Percentiles rank a stretch among this genome's conserved stretches.
phyloP scores from a whole-genome alignment of 2,797 vertebrate species.

The Tapera naevia region DNA sequence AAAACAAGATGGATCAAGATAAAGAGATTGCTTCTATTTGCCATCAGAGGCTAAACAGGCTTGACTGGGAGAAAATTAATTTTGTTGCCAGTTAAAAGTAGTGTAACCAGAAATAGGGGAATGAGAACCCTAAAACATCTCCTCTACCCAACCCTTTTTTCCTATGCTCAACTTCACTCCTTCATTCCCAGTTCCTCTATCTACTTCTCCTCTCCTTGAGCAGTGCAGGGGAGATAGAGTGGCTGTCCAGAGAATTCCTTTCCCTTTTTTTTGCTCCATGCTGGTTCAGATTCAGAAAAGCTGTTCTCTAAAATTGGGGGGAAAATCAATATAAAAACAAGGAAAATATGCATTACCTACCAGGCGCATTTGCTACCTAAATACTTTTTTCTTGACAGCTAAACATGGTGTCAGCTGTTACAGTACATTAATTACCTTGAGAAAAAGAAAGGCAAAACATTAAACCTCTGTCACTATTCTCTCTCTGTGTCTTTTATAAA shows the following conservation, averaged over 20 bases:
- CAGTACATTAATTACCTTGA: background rate
- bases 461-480: background rate
- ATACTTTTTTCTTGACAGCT: background rate
- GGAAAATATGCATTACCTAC: background rate
- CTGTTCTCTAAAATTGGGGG: no score
- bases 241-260: background rate
- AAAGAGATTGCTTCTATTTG: background rate
- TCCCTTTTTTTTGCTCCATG: background rate
- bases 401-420: background rate
- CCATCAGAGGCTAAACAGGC: background rate
- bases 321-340: background rate
- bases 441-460: background rate
- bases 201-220: background rate
- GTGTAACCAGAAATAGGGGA: no score
- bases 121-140: background rate
- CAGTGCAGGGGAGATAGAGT: rapidly evolving
- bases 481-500: background rate
- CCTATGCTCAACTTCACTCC: background rate
- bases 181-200: background rate
- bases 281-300: background rate
- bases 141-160: background rate
- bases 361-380: background rate
- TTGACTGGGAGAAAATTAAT: background rate
- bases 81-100: background rate
- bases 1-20: background rate